phyloP scores from a whole-genome alignment of 2,797 vertebrate genomes.

The Acanthurus lineatus region DNA sequence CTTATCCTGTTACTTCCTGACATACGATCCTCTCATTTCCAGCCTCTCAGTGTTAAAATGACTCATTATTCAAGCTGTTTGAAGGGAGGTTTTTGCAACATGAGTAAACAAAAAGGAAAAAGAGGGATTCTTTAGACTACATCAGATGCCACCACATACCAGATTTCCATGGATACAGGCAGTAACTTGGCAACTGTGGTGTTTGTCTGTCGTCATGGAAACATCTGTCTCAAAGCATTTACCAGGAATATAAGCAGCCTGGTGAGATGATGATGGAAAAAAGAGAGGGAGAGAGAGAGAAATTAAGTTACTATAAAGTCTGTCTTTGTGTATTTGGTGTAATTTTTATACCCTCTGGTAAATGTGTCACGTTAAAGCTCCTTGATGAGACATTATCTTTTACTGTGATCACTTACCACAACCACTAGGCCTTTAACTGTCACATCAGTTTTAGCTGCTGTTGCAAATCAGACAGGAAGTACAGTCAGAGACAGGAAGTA shows the following conservation, averaged over 20 bases:
- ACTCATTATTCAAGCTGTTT: slow-evolving; percentile 42
- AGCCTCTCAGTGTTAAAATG: slow-evolving; percentile 19
- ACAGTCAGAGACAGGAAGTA: slow-evolving; percentile 44
- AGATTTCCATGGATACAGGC: slow-evolving; percentile 73
- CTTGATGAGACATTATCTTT: background rate
- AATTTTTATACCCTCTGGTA: background rate
- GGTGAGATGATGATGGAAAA: slow-evolving; percentile 20
- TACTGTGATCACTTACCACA: background rate
- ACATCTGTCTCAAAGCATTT: slow-evolving; percentile 51
- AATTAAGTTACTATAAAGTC: too few relatives aligned
- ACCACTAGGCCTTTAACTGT: background rate
- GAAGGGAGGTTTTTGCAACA: slow-evolving; percentile 20
- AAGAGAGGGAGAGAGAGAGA: background rate
- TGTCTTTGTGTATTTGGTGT: background rate
- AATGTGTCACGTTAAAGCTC: background rate
- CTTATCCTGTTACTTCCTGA: slow-evolving; percentile 40
- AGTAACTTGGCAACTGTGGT: slow-evolving; percentile 70
- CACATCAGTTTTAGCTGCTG: background rate
- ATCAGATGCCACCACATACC: slow-evolving; percentile 51
- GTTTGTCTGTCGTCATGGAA: slow-evolving; percentile 78
- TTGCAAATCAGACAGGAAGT: slow-evolving; percentile 46
- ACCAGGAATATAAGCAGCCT: slow-evolving; percentile 14
- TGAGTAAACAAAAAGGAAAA: slow-evolving; percentile 25
- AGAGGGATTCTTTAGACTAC: slow-evolving; percentile 48
- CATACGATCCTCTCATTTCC: slow-evolving; percentile 12